Conservation (phyloP, 1,140 invertebrate species). For the Zaprionus vittiger region DNA sequence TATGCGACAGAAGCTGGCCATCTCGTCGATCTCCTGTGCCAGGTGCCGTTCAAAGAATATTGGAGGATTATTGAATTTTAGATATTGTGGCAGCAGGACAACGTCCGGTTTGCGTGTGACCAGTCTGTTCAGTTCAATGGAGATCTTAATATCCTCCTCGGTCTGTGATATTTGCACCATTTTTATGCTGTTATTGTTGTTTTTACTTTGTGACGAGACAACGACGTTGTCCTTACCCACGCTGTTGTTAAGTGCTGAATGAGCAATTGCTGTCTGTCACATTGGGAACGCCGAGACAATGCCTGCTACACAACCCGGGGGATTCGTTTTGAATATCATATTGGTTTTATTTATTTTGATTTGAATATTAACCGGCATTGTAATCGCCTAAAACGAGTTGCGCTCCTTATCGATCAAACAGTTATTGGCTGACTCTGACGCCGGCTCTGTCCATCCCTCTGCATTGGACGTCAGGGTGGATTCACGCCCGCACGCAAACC, state of each 20-base stretch:
- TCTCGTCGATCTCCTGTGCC: conserved; percentile 74
- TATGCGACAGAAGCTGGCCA: conserved; percentile 80
- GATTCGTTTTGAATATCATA: conserved; percentile 59
- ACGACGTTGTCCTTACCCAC: conserved; percentile 17
- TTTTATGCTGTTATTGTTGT: conserved; percentile 24
- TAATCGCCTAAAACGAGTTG: conserved; percentile 50
- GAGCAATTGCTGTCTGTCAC: conserved; percentile 25
- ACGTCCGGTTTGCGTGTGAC: conserved; percentile 81
- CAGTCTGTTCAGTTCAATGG: conserved; percentile 77
- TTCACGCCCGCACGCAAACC: conserved; percentile 10
- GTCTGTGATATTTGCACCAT: conserved; percentile 83
- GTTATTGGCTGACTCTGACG: conserved; percentile 53
- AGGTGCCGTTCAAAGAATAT: conserved; percentile 82
- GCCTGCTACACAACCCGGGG: neutral
- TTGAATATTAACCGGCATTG: conserved; percentile 73
- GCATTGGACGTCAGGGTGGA: conserved; percentile 35
- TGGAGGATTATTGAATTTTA: conserved; percentile 82
- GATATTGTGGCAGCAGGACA: conserved; percentile 72
- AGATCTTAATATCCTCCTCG: conserved; percentile 82
- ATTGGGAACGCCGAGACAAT: conserved; percentile 39
- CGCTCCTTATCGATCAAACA: conserved; percentile 72
- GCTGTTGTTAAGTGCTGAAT: conserved; percentile 40
- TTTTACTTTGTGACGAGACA: neutral
- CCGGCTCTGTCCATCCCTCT: conserved; percentile 42
- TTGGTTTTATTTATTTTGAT: conserved; percentile 66